Percentiles rank a stretch among this genome's conserved stretches.
phyloP scores from a whole-genome alignment of 2,113 vertebrate genomes.

The Oophaga pumilio region DNA sequence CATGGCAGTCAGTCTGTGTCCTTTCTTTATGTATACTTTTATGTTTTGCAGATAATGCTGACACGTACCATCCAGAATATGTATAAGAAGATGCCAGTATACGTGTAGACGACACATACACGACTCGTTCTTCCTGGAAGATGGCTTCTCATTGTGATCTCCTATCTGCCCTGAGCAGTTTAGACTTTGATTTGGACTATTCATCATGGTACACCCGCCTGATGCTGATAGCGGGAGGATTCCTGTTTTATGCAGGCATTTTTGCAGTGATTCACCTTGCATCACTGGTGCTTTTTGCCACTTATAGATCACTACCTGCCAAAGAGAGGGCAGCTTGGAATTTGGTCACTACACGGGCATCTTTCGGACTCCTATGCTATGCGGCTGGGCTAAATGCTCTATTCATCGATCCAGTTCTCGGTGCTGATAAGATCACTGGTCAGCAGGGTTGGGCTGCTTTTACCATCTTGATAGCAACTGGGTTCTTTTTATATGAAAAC shows the following conservation, averaged over 20 bases:
- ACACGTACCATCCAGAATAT: background rate
- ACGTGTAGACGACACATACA: background rate
- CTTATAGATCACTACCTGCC: constrained; percentile 75
- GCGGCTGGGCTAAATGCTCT: constrained; percentile 82
- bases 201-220: constrained; percentile 76
- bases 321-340: constrained; percentile 96
- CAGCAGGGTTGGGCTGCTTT: constrained; percentile 95
- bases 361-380: constrained; percentile 86
- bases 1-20: background rate
- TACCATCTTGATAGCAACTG: constrained; percentile 83
- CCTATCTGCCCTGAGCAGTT: background rate
- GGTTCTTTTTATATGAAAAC: constrained; percentile 95
- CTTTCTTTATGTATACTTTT: background rate
- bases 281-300: constrained; percentile 73
- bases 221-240: constrained; percentile 74
- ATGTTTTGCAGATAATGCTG: background rate
- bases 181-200: constrained; percentile 73
- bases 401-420: constrained; percentile 80
- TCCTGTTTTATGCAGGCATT: constrained; percentile 80
- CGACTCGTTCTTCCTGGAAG: background rate
- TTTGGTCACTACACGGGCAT: constrained; percentile 84
- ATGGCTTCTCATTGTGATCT: background rate
- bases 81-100: background rate
- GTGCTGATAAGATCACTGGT: constrained; percentile 75
- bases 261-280: constrained; percentile 83